Base-by-base conservation (phyloP, 2,113 vertebrate genomes). In the Phoxinus phoxinus region DNA sequence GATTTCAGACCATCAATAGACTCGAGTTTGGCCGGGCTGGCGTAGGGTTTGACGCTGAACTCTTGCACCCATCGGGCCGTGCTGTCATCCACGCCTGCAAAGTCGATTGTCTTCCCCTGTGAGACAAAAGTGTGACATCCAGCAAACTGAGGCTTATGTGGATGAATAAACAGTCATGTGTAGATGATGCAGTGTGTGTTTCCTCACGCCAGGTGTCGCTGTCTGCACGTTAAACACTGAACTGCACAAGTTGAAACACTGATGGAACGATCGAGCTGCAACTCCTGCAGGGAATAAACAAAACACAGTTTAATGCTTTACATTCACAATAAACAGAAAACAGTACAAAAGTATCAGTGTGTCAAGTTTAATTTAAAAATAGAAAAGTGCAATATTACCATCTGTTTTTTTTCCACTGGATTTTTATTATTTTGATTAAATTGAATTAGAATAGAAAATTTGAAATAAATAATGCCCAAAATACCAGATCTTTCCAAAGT, bases 1-100 rank as follows among this genome's bases (percentile, higher is more conserved):
- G 27, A 13, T 32, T 2, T 23, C 46, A 6, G 2, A 97, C 96
- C 96, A 6, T 97, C 96, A 0, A 97, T 98, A 4, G 97, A 99
- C 91, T 99, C 98, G 51, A 99, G 90, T 92, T 98, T 99, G 87
- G 97, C 97, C 0, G 98, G 98, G 87, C 80, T 97, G 19, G 97
- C 95, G 0, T 97, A 97, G 0, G 98, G 94, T 88, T 98, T 99
- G 78, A 96, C 91, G 2, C 94, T 95, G 82, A 99, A 99, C 91
- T 99, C 98, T 90, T 99, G 98, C 87, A 99, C 95, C 98, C 97
- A 99, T 88, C 97, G 95, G 0, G 91, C n/a, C 1, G 94, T 97
- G 91, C 90, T 94, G 74, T 99, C 97, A 0, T 95, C 96, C 35
- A 98, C 93, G 1, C 95, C 96, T 53, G 93, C 92, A 82, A 99